phyloP scores from a whole-genome alignment of 1,140 invertebrate species.

The Orchesella cincta region DNA sequence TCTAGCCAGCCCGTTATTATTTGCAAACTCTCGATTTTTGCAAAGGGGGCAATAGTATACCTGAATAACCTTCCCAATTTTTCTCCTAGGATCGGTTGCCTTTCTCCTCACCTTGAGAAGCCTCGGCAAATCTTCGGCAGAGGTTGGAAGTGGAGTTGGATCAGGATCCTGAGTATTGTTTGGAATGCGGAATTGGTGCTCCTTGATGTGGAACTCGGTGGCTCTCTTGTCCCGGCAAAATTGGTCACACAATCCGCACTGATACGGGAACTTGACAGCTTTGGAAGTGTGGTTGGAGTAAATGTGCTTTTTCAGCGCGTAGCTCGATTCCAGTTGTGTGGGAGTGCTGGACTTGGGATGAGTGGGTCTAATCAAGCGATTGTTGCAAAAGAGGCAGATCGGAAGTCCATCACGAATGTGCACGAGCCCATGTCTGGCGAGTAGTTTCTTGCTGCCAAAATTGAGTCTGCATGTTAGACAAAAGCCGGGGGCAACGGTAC shows the following conservation, averaged over 20 bases:
- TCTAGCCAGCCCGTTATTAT: background rate
- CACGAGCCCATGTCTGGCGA: slow-evolving; percentile 12
- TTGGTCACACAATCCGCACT: background rate
- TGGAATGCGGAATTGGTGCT: background rate
- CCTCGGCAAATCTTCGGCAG: background rate
- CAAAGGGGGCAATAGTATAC: slow-evolving; percentile 11
- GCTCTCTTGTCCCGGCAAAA: background rate
- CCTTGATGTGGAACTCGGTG: slow-evolving; percentile 15
- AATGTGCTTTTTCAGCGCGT: slow-evolving; percentile 22
- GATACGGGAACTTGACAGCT: background rate
- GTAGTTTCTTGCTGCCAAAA: background rate
- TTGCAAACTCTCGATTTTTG: slow-evolving; percentile 15
- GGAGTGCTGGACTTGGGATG: background rate
- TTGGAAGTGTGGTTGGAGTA: slow-evolving; percentile 24
- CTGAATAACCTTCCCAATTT: background rate
- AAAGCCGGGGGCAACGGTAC: background rate
- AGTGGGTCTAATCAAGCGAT: background rate
- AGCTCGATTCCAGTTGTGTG: background rate
- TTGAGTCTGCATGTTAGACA: slow-evolving; percentile 7
- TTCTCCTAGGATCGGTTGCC: background rate
- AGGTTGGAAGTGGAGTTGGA: background rate
- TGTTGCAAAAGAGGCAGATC: slow-evolving; percentile 26
- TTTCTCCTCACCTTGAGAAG: background rate
- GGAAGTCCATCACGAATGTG: slow-evolving; percentile 20
- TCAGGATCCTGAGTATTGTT: background rate